phyloP scores from a whole-genome alignment of 2,888 invertebrate species.

The Ypsolopha sequella region DNA sequence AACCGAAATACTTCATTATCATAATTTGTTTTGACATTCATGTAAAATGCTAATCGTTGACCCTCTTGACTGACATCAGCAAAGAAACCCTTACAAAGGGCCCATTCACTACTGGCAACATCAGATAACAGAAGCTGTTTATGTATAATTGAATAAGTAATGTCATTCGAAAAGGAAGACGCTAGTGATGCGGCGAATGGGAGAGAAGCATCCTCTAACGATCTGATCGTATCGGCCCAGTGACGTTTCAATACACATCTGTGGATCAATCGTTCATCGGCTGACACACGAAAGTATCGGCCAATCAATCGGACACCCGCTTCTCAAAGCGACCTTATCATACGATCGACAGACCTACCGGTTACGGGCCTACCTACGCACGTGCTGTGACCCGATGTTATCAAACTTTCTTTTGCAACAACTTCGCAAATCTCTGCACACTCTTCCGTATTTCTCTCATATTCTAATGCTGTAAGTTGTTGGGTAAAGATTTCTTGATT shows the following conservation, averaged over 20 bases:
- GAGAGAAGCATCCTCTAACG: conserved; percentile 46
- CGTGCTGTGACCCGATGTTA: conserved; percentile 2
- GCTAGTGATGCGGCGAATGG: conserved; percentile 26
- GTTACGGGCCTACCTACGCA: neutral
- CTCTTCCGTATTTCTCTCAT: neutral
- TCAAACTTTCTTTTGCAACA: neutral
- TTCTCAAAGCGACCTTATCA: conserved; percentile 5
- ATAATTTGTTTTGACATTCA: neutral
- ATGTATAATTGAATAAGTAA: conserved; percentile 63
- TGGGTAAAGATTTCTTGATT: no score
- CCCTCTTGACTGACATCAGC: conserved; percentile 3
- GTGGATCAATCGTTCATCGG: conserved; percentile 36
- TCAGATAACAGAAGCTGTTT: conserved; percentile 40
- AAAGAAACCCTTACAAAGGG: conserved; percentile 2
- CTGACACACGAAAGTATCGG: conserved; percentile 33
- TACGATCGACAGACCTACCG: conserved; percentile 5
- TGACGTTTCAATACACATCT: conserved; percentile 65
- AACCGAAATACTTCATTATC: neutral
- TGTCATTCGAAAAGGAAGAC: conserved; percentile 16
- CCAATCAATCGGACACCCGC: conserved; percentile 27
- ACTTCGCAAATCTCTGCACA: neutral
- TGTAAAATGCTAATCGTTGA: neutral
- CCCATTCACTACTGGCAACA: conserved; percentile 14
- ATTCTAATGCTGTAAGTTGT: neutral
- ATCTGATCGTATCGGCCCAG: conserved; percentile 52